Evolutionary conservation across 2,113 vertebrate species (phyloP).

Genomic region (Rhombomys opimus): DNA sequence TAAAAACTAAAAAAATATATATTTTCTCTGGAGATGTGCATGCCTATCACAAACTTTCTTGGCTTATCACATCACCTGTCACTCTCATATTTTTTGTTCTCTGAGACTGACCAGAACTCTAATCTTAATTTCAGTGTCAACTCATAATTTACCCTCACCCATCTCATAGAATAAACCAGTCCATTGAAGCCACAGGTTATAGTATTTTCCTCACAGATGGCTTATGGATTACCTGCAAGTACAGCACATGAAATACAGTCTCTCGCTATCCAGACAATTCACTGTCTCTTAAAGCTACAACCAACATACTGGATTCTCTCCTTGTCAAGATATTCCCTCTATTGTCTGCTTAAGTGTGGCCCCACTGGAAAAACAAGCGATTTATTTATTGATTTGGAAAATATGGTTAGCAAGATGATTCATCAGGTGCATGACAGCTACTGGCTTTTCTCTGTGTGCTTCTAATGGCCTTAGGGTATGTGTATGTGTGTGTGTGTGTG

Average conservation of each 20-base stretch:
- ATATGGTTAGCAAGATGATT: slow-evolving; percentile 36
- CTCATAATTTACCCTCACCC: not conserved
- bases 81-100: not conserved
- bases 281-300: not conserved
- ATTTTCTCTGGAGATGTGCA: not conserved
- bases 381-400: slow-evolving; percentile 65
- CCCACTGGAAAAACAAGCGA: slow-evolving; percentile 44
- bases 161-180: not conserved
- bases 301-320: not conserved
- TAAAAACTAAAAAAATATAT: not conserved
- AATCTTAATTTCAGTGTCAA: not conserved
- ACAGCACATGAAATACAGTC: not conserved
- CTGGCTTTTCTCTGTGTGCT: not conserved
- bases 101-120: not conserved
- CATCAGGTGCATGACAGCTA: slow-evolving; percentile 30
- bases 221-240: not conserved
- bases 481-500: no score
- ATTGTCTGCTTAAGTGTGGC: not conserved
- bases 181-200: not conserved
- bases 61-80: not conserved
- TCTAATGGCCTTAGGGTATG: not conserved
- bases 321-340: not conserved
- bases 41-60: not conserved
- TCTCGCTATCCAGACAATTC: not conserved
- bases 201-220: not conserved